Percentiles rank a stretch among this genome's conserved stretches.
phyloP scores from a whole-genome alignment of 2,113 vertebrate species.

The Collichthys lucidus region DNA sequence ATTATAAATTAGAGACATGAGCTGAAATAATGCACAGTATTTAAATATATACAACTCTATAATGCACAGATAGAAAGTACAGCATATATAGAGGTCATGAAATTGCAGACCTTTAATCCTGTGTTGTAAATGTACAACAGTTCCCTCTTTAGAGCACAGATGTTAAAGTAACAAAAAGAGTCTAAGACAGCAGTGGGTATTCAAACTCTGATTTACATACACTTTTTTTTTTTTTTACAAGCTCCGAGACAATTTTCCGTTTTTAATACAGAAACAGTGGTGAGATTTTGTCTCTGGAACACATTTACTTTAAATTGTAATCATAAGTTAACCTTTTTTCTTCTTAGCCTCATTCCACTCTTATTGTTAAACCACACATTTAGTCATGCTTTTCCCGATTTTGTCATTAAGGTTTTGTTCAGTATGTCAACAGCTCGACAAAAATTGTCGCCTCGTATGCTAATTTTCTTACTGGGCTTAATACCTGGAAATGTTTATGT shows the following conservation, averaged over 20 bases:
- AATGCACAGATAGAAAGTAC: no score
- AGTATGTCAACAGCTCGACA: constrained; percentile 2
- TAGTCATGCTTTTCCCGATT: constrained; percentile 16
- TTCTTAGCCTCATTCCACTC: neutral
- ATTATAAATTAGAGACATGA: no score
- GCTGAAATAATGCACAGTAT: no score
- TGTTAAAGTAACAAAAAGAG: neutral
- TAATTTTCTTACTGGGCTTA: constrained; percentile 31
- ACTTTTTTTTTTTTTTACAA: neutral
- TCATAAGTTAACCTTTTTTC: constrained; percentile 11
- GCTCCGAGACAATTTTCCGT: neutral
- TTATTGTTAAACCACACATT: constrained; percentile 4
- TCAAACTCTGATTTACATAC: constrained; percentile 2
- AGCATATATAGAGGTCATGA: no score
- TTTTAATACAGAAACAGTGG: neutral
- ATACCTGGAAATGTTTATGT: constrained; percentile 46
- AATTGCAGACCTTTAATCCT: no score
- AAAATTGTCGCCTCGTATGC: constrained; percentile 22
- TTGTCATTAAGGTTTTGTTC: constrained; percentile 17
- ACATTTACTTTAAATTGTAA: constrained; percentile 30
- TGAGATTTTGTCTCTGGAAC: neutral
- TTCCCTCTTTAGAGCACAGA: neutral
- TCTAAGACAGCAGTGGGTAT: neutral
- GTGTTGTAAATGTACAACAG: neutral
- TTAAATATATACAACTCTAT: no score